Percentiles rank a stretch among this genome's conserved stretches.
phyloP scores from a whole-genome alignment of 1,140 invertebrate species.

The Trinorchestia longiramus region DNA sequence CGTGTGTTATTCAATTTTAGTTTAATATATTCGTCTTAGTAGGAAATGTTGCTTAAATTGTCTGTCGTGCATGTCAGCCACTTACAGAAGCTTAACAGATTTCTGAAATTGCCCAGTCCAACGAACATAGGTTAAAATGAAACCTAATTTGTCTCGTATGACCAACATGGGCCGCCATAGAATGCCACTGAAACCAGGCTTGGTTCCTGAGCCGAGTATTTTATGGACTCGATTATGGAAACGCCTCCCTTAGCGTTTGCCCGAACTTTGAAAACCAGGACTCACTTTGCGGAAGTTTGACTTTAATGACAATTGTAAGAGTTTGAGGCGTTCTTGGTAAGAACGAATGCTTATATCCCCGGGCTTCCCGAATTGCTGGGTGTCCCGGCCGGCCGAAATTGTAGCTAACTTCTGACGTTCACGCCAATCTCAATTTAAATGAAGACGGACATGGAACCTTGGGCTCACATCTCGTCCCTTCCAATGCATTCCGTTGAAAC shows the following conservation, averaged over 20 bases:
- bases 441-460: not conserved
- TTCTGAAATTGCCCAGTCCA: too few species aligned
- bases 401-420: not conserved
- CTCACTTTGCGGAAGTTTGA: not conserved
- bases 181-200: too few species aligned
- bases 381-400: not conserved
- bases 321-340: not conserved
- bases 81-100: too few species aligned
- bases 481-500: not conserved
- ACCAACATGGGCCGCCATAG: too few species aligned
- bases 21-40: too few species aligned
- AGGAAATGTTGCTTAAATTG: too few species aligned
- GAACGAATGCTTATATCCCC: too few species aligned
- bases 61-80: too few species aligned
- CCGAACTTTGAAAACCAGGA: not conserved
- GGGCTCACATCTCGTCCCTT: not conserved
- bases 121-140: too few species aligned
- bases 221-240: not conserved
- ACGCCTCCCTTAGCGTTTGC: not conserved
- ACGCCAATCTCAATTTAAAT: slow-evolving; percentile 10
- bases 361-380: not conserved
- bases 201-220: not conserved
- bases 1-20: too few species aligned
- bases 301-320: slow-evolving; percentile 31
- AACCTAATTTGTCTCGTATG: too few species aligned